A percentile compares a stretch with the other conserved stretches of the same genome.
Evolutionary conservation across 2,888 invertebrate species (phyloP).

Genomic region (Aquatica leii): DNA sequence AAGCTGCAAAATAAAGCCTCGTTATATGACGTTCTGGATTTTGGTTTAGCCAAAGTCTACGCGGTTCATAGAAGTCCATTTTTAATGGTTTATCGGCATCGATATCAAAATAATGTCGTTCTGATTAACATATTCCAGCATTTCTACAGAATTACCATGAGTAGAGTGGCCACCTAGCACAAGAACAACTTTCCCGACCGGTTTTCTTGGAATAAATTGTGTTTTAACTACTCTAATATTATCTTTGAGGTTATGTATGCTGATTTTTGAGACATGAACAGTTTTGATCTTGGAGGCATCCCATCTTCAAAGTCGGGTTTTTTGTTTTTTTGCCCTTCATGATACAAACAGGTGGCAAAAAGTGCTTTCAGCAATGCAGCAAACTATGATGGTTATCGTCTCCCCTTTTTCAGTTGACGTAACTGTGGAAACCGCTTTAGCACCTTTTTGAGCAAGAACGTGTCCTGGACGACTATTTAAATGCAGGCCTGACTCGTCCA

Average conservation of each 20-base stretch:
- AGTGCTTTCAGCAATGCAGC: not conserved
- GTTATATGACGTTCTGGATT: too few relatives aligned
- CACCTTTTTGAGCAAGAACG: not conserved
- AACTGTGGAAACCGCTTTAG: not conserved
- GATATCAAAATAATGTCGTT: too few relatives aligned
- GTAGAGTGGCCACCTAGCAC: too few relatives aligned
- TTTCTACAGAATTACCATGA: too few relatives aligned
- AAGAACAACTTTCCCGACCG: too few relatives aligned
- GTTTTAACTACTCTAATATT: not conserved
- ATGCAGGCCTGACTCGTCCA: not conserved
- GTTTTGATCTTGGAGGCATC: not conserved
- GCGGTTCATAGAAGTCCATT: too few relatives aligned
- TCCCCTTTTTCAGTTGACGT: not conserved
- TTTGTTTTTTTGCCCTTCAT: constrained; percentile 4
- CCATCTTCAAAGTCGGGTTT: not conserved
- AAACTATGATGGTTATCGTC: not conserved
- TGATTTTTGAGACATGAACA: not conserved
- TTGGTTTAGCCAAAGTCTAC: too few relatives aligned
- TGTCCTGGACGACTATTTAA: not conserved
- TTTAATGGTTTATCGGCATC: too few relatives aligned
- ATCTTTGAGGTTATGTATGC: not conserved
- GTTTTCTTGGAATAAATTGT: too few relatives aligned
- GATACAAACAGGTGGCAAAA: not conserved
- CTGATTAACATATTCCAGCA: too few relatives aligned
- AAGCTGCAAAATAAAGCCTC: too few relatives aligned